Evolutionary conservation across 2,113 vertebrate genomes (phyloP).

Genomic region (Ctenomys sociabilis): DNA sequence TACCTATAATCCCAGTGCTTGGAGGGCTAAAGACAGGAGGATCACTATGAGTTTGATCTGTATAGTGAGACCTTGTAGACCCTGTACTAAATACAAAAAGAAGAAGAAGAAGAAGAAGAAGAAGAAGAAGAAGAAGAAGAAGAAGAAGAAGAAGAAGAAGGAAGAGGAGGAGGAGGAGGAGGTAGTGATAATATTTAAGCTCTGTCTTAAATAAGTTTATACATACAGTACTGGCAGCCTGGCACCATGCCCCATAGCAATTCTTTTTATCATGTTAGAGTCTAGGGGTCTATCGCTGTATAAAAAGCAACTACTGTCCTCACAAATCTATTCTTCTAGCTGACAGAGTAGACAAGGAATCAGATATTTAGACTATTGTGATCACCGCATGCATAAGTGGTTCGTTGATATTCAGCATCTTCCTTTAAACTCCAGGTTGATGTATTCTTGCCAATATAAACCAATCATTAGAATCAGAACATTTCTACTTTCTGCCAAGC

Average conservation of each 20-base stretch:
- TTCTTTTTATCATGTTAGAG: not conserved
- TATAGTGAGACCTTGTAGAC: too few relatives aligned
- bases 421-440: not conserved
- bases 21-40: too few relatives aligned
- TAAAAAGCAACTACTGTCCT: not conserved
- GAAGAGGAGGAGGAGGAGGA: not conserved
- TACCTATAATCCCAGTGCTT: too few relatives aligned
- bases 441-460: not conserved
- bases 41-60: too few relatives aligned
- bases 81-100: too few relatives aligned
- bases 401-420: not conserved
- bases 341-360: not conserved
- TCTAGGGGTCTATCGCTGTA: not conserved
- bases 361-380: not conserved
- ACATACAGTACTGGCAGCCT: not conserved
- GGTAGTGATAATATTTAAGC: conserved; percentile 1
- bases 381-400: not conserved
- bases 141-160: too few relatives aligned
- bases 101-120: too few relatives aligned
- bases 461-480: not conserved
- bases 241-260: not conserved
- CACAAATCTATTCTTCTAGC: not conserved
- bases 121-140: not conserved
- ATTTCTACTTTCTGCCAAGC: conserved; percentile 9
- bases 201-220: not conserved